A percentile compares a stretch with the other conserved stretches of the same genome.
These are phyloP conservation scores for Trachemys scripta DNA, from an alignment of 2,113 vertebrate species.

Conservation along the genomic window DNA sequence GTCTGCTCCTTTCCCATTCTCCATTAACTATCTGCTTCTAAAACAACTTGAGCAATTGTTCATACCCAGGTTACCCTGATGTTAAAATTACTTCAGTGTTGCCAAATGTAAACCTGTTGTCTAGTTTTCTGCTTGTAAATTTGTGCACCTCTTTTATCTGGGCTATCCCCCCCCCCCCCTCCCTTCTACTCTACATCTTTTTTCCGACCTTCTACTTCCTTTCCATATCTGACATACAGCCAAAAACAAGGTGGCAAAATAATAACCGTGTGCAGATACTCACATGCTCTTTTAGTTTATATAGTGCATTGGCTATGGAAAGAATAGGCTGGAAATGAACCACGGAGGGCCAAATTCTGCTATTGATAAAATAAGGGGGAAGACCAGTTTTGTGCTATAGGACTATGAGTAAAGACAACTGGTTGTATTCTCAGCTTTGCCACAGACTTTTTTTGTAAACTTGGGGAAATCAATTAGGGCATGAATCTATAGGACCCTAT, in stretches of 20 bases:
- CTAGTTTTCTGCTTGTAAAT: not conserved
- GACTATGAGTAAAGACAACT: not conserved
- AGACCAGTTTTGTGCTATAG: not conserved
- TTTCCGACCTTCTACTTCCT: not conserved
- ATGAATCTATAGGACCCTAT: not conserved
- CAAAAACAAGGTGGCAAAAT: not conserved
- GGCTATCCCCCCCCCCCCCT: not conserved
- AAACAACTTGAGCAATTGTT: not conserved
- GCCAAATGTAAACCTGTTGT: not conserved
- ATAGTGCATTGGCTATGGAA: not conserved
- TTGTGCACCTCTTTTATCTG: not conserved
- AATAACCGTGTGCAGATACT: not conserved
- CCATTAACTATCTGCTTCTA: not conserved
- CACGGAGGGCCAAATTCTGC: not conserved
- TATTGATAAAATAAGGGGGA: not conserved
- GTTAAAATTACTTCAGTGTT: not conserved
- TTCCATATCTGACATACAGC: not conserved
- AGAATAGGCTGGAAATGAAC: not conserved
- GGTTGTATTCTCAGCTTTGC: not conserved
- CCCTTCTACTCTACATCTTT: not conserved
- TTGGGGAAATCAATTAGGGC: not conserved
- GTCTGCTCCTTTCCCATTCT: not conserved
- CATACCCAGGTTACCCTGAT: not conserved
- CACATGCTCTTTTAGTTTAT: not conserved
- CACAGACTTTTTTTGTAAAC: not conserved